Evolutionary conservation across 2,888 invertebrate species (phyloP), one percentile per base, ranked within the genome.

Genomic region (Scaptomyza parva): DNA sequence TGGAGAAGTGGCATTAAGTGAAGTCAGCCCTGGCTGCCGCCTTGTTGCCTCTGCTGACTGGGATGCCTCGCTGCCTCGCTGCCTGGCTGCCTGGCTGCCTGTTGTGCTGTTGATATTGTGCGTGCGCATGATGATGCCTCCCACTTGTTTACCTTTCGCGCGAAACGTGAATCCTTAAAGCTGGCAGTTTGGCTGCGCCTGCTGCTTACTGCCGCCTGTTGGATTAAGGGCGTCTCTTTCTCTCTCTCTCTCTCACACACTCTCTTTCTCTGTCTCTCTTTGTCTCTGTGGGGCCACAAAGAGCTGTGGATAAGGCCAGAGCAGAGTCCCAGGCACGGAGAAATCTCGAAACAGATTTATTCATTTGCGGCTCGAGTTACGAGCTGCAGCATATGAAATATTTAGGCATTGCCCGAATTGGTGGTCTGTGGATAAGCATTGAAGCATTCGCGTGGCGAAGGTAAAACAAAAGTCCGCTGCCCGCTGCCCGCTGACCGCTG

Each of bases 371-470:
- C 22, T 59, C 60, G 52, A 66, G 58, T 70, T 72, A 76, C 68
- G 70, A 73, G 69, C 66, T 78, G 71, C 55, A 60, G 59, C 61
- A 48, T 59, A 79, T 79, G 66, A 79, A 83, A 83, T 75, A 79
- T 79, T 80, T 69, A 83, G 64, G 58, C 45, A 58, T 61, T 64
- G 60, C 18, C 39, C 51, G 20, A 37, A 35, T 44, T 44, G 43
- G 18, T 44, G 43, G 20, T 37, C 35, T 20, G 24, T 50, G 35
- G 41, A 43, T 50, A 28, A 48, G 43, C 39, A 24, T 24, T 37
- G 37, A 17, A 17, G n/a, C 22, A 8, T 2, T 39, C 22, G 6
- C 17, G 9, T 7, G 37, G 63, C 33, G 30, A 14, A 35, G 54
- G 41, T 37, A 40, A 37, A 48, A 53, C 43, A 66, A 66, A 51